Percentiles rank a stretch among this genome's conserved stretches.
Evolutionary conservation across 1,140 invertebrate genomes (phyloP).

Genomic region (Agrypnia vestita): DNA sequence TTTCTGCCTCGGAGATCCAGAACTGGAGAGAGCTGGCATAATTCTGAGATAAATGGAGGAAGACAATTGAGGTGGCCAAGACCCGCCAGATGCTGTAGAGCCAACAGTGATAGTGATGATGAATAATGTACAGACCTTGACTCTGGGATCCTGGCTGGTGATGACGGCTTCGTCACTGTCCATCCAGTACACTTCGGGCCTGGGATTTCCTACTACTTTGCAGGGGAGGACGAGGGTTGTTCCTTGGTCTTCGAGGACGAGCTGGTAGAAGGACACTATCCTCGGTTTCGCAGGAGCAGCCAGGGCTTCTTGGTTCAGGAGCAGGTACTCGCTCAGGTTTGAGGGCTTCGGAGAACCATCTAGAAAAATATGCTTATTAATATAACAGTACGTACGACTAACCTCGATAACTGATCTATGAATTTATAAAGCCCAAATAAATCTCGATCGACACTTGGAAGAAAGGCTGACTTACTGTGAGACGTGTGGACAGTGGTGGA

Average conservation of each 20-base stretch:
- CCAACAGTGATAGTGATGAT: no score
- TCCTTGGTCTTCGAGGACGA: slow-evolving; percentile 75
- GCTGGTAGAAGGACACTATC: slow-evolving; percentile 73
- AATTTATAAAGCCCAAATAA: no score
- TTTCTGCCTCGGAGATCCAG: no score
- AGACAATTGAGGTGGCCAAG: no score
- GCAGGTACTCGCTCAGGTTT: slow-evolving; percentile 63
- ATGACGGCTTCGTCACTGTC: slow-evolving; percentile 75
- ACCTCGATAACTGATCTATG: no score
- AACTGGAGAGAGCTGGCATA: no score
- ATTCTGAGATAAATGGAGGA: no score
- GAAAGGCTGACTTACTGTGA: slow-evolving; percentile 61
- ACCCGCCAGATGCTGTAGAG: no score
- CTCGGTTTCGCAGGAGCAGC: slow-evolving; percentile 71
- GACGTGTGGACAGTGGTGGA: slow-evolving; percentile 71
- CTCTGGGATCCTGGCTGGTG: slow-evolving; percentile 68
- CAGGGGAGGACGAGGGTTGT: slow-evolving; percentile 81
- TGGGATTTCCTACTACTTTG: slow-evolving; percentile 77
- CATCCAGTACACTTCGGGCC: slow-evolving; percentile 79
- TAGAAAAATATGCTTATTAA: background rate
- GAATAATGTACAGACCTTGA: slow-evolving; percentile 65
- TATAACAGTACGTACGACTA: background rate
- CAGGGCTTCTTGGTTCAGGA: slow-evolving; percentile 64
- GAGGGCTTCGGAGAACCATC: background rate
- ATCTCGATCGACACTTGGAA: no score